Evolutionary conservation across 1,140 invertebrate species (phyloP).

Genomic region (Ridgeia piscesae): DNA sequence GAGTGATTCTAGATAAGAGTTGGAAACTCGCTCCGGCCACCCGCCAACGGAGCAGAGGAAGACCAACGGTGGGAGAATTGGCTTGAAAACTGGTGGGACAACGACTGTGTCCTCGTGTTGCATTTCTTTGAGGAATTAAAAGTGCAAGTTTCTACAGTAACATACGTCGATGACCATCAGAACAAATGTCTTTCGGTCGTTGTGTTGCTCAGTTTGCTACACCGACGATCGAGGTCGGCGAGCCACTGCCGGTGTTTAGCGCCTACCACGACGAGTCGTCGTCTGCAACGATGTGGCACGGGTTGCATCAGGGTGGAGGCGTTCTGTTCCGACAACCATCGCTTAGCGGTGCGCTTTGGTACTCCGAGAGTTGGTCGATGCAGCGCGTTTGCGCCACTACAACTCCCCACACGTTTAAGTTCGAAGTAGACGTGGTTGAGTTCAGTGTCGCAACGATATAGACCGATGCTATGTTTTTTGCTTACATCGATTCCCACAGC

Average conservation of each 20-base stretch:
- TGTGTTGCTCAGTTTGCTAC: slow-evolving; percentile 43
- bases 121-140: no score
- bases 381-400: no score
- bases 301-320: slow-evolving; percentile 25
- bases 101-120: no score
- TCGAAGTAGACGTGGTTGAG: background rate
- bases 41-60: no score
- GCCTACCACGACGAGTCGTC: slow-evolving; percentile 17
- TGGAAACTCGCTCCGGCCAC: no score
- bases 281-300: slow-evolving; percentile 5
- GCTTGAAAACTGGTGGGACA: no score
- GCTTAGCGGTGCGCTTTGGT: background rate
- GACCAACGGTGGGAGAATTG: no score
- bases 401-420: background rate
- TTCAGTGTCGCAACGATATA: background rate
- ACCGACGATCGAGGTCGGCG: slow-evolving; percentile 50
- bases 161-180: slow-evolving; percentile 58
- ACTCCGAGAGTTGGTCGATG: background rate
- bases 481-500: background rate
- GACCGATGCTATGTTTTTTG: background rate
- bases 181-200: slow-evolving; percentile 57
- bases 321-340: slow-evolving; percentile 30
- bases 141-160: no score
- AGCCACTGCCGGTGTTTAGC: slow-evolving; percentile 53
- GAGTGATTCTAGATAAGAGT: no score